Percentiles rank a stretch among this genome's conserved stretches.
These are phyloP conservation scores for Creontiades dilutus DNA, from an alignment of 2,888 invertebrate species.

Conservation along the genomic window DNA sequence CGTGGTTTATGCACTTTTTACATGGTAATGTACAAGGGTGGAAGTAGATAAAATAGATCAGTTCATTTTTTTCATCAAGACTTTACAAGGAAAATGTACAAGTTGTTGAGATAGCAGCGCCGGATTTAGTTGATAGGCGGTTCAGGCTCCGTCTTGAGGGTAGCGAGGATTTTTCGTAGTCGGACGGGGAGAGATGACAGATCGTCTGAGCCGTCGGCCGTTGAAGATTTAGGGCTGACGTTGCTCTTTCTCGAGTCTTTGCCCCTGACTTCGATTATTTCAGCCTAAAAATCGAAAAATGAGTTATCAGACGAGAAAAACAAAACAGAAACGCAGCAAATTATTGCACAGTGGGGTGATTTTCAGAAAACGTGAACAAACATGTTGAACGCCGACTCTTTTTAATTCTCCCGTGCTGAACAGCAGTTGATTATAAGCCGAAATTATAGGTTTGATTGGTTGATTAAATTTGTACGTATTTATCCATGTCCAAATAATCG, in stretches of 20 bases:
- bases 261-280: constrained; percentile 71
- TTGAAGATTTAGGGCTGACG: constrained; percentile 33
- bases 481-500: too few species aligned
- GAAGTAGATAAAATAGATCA: constrained; percentile 55
- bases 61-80: constrained; percentile 4
- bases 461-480: too few species aligned
- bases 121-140: constrained; percentile 53
- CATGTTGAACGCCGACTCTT: too few species aligned
- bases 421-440: too few species aligned
- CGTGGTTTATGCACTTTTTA: constrained; percentile 20
- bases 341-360: too few species aligned
- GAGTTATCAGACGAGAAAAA: too few species aligned
- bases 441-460: too few species aligned
- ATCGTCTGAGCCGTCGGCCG: neutral
- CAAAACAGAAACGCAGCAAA: too few species aligned
- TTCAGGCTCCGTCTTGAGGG: constrained; percentile 44
- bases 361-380: too few species aligned
- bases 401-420: too few species aligned
- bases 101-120: neutral
- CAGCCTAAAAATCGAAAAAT: constrained; percentile 51
- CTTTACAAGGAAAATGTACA: constrained; percentile 63
- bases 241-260: constrained; percentile 45
- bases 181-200: constrained; percentile 28
- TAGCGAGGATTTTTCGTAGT: constrained; percentile 51
- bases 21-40: constrained; percentile 63